phyloP scores from a whole-genome alignment of 92 coral and sea anemone species.

The Palythoa grandis region DNA sequence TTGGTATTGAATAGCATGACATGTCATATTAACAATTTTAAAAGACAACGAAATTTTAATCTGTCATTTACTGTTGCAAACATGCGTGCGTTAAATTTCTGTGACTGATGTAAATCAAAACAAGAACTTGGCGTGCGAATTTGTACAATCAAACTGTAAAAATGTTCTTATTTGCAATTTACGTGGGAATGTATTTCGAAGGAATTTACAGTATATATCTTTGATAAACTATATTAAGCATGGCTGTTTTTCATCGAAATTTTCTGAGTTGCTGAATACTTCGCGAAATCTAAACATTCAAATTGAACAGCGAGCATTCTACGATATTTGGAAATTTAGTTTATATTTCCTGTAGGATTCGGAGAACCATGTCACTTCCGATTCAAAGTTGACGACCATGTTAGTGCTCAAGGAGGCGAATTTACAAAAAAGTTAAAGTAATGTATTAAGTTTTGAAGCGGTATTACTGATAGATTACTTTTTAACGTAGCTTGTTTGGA shows the following conservation, averaged over 20 bases:
- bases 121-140: not conserved
- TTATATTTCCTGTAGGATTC: not conserved
- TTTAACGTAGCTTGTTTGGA: not conserved
- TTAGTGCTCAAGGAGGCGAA: not conserved
- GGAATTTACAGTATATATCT: not conserved
- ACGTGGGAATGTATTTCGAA: not conserved
- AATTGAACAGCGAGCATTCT: not conserved
- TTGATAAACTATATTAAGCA: not conserved
- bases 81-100: not conserved
- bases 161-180: not conserved
- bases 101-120: slow-evolving; percentile 11
- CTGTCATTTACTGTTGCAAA: slow-evolving; percentile 1
- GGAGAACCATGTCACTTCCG: slow-evolving; percentile 14
- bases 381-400: not conserved
- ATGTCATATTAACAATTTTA: not conserved
- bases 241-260: not conserved
- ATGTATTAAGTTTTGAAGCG: not conserved
- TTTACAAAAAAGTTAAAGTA: not conserved
- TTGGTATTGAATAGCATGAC: not conserved
- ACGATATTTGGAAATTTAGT: not conserved
- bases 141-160: not conserved
- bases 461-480: not conserved
- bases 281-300: not conserved
- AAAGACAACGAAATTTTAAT: not conserved
- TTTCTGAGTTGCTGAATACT: not conserved